Evolutionary conservation across 1,140 invertebrate species (phyloP).

Genomic region (Paraescarpia echinospica): DNA sequence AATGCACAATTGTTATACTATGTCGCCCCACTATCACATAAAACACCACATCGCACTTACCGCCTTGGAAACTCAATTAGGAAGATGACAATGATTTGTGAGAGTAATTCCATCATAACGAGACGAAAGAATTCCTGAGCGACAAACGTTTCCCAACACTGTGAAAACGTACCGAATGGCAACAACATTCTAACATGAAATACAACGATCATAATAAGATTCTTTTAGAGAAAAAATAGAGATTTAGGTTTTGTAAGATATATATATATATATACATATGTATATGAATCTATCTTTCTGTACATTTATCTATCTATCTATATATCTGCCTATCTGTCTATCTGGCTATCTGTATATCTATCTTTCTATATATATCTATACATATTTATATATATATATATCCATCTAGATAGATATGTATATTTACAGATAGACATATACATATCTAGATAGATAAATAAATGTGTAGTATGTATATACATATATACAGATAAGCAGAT

Average conservation of each 20-base stretch:
- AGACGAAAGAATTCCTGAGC: slow-evolving; percentile 87
- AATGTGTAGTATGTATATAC: too few relatives aligned
- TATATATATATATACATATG: background rate
- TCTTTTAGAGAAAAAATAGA: too few relatives aligned
- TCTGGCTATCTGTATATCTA: background rate
- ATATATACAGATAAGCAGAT: too few relatives aligned
- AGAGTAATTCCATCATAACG: slow-evolving; percentile 75
- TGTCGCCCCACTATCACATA: too few relatives aligned
- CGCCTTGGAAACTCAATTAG: slow-evolving; percentile 77
- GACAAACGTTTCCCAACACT: slow-evolving; percentile 88
- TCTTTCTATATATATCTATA: background rate
- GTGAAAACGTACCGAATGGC: slow-evolving; percentile 18
- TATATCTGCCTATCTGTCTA: background rate
- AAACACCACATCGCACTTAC: slow-evolving; percentile 36
- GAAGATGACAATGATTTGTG: slow-evolving; percentile 76
- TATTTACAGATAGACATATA: too few relatives aligned
- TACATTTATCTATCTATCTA: background rate
- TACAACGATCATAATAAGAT: too few relatives aligned
- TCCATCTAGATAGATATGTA: background rate
- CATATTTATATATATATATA: background rate
- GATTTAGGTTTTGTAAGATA: too few relatives aligned
- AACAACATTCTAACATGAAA: too few relatives aligned
- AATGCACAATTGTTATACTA: too few relatives aligned
- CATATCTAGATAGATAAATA: too few relatives aligned
- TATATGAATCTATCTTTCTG: background rate